A percentile compares a stretch with the other conserved stretches of the same genome.
phyloP scores from a whole-genome alignment of 2,888 invertebrate genomes.

The Glyphotaelius pellucidus region DNA sequence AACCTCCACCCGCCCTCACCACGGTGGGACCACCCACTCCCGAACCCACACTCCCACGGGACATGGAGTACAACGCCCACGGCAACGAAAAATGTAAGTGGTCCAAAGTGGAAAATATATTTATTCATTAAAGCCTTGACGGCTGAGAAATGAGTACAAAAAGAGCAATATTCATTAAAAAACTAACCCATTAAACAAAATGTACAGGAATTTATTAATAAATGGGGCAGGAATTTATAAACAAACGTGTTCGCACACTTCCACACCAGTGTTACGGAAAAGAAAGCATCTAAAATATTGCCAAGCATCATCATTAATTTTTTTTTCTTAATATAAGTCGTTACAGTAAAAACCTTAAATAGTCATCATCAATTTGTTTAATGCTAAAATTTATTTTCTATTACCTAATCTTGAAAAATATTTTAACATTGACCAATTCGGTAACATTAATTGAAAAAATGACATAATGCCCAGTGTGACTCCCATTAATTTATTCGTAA shows the following conservation, averaged over 20 bases:
- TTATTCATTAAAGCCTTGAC: not conserved
- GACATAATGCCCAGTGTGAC: not conserved
- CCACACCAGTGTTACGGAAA: not conserved
- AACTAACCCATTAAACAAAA: not conserved
- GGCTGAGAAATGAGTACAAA: not conserved
- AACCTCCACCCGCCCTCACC: constrained; percentile 62
- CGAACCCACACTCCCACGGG: constrained; percentile 64
- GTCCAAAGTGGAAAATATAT: not conserved
- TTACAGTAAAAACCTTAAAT: not conserved
- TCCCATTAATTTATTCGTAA: not conserved
- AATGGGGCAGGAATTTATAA: too few species aligned
- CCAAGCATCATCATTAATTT: not conserved
- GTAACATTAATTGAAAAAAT: not conserved
- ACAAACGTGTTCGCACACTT: not conserved
- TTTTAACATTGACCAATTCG: not conserved
- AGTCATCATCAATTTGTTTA: not conserved
- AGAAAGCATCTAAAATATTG: not conserved
- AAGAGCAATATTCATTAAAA: not conserved
- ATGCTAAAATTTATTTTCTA: not conserved
- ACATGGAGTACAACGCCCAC: constrained; percentile 8
- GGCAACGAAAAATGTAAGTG: constrained; percentile 7
- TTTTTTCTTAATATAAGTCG: not conserved
- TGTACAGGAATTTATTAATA: not conserved
- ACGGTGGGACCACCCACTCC: constrained; percentile 68
- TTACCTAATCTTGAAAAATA: not conserved